Evolutionary conservation across 1,140 invertebrate species (phyloP).

Genomic region (Piezodorus guildinii): DNA sequence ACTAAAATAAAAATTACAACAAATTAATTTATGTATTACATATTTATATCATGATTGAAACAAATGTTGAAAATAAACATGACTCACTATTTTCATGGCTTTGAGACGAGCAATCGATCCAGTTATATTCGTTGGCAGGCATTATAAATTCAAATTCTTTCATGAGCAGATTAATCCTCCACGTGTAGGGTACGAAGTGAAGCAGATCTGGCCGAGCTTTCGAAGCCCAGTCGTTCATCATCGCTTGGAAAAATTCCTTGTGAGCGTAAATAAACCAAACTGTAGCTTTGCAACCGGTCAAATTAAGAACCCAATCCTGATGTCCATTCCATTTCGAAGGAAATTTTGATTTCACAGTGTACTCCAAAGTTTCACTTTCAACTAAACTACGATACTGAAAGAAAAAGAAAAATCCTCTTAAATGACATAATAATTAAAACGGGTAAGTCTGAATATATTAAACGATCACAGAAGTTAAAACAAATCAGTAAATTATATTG

Average conservation of each 20-base stretch:
- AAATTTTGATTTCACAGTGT: conserved; percentile 72
- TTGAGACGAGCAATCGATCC: conserved; percentile 94
- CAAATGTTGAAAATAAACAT: neutral
- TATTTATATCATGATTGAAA: neutral
- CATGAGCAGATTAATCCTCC: conserved; percentile 79
- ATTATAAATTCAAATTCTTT: conserved; percentile 95
- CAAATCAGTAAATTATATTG: no score
- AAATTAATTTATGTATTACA: conserved; percentile 6
- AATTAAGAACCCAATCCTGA: conserved; percentile 78
- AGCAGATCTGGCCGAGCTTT: conserved; percentile 82
- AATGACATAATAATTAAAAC: no score
- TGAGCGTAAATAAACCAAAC: conserved; percentile 85
- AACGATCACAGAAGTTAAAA: no score
- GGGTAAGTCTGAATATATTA: no score
- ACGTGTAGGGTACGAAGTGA: conserved; percentile 94
- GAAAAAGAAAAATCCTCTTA: conserved; percentile 13
- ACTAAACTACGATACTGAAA: conserved; percentile 70
- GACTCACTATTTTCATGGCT: conserved; percentile 75
- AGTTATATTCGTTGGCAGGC: conserved; percentile 93
- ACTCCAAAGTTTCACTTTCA: conserved; percentile 89
- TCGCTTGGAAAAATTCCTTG: conserved; percentile 88
- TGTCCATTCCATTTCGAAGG: conserved; percentile 89
- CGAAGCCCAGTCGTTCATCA: conserved; percentile 92
- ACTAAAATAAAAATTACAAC: conserved; percentile 37
- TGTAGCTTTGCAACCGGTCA: conserved; percentile 89